Evolutionary conservation across 2,888 invertebrate genomes (phyloP), one percentile per base, ranked within the genome.

Genomic region (Clostera curtula): DNA sequence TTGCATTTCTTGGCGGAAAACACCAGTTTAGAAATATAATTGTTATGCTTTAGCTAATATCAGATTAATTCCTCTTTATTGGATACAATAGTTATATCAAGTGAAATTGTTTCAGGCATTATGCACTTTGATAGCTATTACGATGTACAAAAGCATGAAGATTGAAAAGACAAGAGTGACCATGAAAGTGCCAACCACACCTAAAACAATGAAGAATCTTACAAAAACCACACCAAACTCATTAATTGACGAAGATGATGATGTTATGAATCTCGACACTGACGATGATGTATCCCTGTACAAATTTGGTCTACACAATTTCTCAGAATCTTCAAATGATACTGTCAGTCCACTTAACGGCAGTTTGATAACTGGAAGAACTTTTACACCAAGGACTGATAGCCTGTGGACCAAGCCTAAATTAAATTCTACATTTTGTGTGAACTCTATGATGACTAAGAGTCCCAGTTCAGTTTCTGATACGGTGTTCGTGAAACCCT

Each of bases 281-380:
- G 82, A 80, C 41, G 79, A 82, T 42, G 82, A 83, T 48, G 80
- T 83, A 6, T 82, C 82, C 13, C 46, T 83, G 1, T 69, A 73
- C 44, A 79, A 80, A 58, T 82, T 73, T 42, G 82, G 83, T 13
- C 40, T 83, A 32, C 70, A 76, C 35, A 75, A 71, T 38, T 62
- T 71, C 21, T 65, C 80, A 1, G 73, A 73, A 29, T 80, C 80
- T 3, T 80, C 80, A 3, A 71, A 64, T 40, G 80, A 76, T 27
- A 72, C 66, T 19, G 25, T 49, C 0, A 65, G 56, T 31, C 56
- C 58, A 1, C 31, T 67, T 7, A 77, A 64, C 38, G 49, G 54
- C 19, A 73, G 59, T 36, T 43, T 72, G 31, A 51, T 61, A 9
- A 77, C 59, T 29, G 80, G 82, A 7, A 65, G 77, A 36, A 56